Percentiles rank a stretch among this genome's conserved stretches.
These are phyloP conservation scores for Pyrgilauda ruficollis DNA, from an alignment of 2,113 vertebrate genomes.

Conservation along the genomic window DNA sequence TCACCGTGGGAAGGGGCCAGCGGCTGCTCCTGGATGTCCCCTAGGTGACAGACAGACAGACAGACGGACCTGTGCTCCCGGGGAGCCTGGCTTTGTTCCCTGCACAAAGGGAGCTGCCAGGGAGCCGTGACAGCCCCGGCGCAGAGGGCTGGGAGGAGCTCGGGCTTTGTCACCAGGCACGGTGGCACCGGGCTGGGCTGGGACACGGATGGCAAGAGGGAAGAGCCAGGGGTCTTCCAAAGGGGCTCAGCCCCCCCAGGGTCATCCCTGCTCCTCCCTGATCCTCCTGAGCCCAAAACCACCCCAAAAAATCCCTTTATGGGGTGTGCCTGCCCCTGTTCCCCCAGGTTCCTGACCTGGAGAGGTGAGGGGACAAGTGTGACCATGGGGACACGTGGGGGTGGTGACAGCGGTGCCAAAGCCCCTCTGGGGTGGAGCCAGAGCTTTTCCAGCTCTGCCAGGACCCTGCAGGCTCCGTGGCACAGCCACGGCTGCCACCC, in stretches of 20 bases:
- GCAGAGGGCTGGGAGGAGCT: not conserved
- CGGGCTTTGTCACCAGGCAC: not conserved
- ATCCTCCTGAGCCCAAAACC: accelerated
- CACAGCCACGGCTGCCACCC: not conserved
- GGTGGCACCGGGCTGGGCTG: not conserved
- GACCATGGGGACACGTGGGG: not conserved
- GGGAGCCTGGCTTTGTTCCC: not conserved
- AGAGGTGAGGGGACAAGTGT: not conserved
- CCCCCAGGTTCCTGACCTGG: accelerated
- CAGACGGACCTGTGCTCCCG: not conserved
- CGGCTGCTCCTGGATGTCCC: not conserved
- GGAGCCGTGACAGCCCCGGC: not conserved
- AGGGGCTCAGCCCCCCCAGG: not conserved
- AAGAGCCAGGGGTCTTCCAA: not conserved
- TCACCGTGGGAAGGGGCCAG: accelerated
- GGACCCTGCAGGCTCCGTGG: not conserved
- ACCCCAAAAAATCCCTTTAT: accelerated
- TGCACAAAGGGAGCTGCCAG: not conserved
- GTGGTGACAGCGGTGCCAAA: not conserved
- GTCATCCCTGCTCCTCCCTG: not conserved
- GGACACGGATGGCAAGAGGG: accelerated
- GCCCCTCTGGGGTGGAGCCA: not conserved
- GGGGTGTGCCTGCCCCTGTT: accelerated
- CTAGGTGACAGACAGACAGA: not conserved
- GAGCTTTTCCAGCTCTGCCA: not conserved